Percentiles rank a stretch among this genome's conserved stretches.
These are phyloP conservation scores for Glyptemys insculpta DNA, from an alignment of 2,797 vertebrate genomes.

Conservation along the genomic window DNA sequence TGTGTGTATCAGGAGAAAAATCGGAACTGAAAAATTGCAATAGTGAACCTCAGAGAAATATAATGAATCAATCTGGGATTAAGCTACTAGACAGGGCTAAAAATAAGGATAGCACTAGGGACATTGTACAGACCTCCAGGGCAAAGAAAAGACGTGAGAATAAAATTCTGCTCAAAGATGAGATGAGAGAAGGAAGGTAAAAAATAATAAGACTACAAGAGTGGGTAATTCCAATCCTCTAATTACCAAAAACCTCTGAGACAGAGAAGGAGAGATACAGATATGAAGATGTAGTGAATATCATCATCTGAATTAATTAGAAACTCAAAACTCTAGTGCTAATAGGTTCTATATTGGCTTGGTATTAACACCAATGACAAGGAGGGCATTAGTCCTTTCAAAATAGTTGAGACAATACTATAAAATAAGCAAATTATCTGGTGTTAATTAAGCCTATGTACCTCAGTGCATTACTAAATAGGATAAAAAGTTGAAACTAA, in stretches of 20 bases:
- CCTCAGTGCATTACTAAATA: neutral
- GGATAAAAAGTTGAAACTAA: conserved; percentile 32
- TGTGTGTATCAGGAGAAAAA: conserved; percentile 60
- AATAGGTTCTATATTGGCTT: neutral
- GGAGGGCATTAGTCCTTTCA: neutral
- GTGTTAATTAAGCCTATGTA: neutral
- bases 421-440: neutral
- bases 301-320: conserved; percentile 64
- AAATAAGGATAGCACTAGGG: conserved; percentile 47
- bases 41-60: conserved; percentile 54
- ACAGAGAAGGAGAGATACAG: conserved; percentile 32
- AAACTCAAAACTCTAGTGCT: conserved; percentile 17
- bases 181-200: conserved; percentile 44
- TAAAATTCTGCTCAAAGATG: conserved; percentile 66
- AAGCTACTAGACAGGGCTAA: conserved; percentile 47
- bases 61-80: conserved; percentile 75
- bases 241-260: conserved; percentile 60
- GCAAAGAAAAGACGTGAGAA: conserved; percentile 58
- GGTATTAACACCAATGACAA: neutral
- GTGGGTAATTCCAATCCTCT: conserved; percentile 35
- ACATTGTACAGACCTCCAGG: conserved; percentile 49
- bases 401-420: neutral
- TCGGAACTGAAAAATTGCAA: conserved; percentile 54
- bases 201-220: neutral
- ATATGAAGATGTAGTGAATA: conserved; percentile 65